Evolutionary conservation across 2,888 invertebrate genomes (phyloP), one percentile per base, ranked within the genome.

Genomic region (Amitus sp.): DNA sequence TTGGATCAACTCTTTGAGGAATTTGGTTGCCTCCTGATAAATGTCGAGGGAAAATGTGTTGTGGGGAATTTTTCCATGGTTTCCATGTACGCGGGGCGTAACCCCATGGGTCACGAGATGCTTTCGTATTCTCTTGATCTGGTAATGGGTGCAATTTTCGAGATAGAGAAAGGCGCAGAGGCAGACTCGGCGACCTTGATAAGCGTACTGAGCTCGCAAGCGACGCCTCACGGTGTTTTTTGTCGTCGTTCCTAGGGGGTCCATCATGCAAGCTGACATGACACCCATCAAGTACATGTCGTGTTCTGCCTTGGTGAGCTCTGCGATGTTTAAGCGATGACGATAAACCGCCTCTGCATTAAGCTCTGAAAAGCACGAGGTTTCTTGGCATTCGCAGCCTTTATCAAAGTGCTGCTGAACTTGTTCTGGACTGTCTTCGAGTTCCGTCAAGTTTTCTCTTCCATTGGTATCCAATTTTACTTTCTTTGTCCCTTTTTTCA

Each of bases 231-330:
- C 90, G 74, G 90, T 91, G 68, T 90, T 90, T 17, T 90, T 83
- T 0, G 89, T 88, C 60, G 89, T 89, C 53, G n/a, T n/a, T n/a
- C 90, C 89, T n/a, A 90, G 89, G 1, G 84, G 84, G 79, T 92
- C 91, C 0, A 90, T 89, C 66, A 92, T 83, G 70, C 91, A 91
- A 0, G 91, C 91, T 91, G 91, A 91, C 1, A 91, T 91, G 23
- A 92, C 89, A n/a, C 92, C 92, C 92, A 92, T 92, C 71, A 92
- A 83, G 76, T 92, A 92, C 92, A 92, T 92, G 79, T 92, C 92
- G 79, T 92, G 92, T 79, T 92, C 92, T 53, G 89, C 90, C 82
- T 92, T 91, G 0, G 92, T 92, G 58, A 92, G 77, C 79, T 92
- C 92, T 0, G 92, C 92, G 61, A 92, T 91, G 73, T 92, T 92